phyloP scores from a whole-genome alignment of 2,113 vertebrate genomes.

The Tringa solitaria region DNA sequence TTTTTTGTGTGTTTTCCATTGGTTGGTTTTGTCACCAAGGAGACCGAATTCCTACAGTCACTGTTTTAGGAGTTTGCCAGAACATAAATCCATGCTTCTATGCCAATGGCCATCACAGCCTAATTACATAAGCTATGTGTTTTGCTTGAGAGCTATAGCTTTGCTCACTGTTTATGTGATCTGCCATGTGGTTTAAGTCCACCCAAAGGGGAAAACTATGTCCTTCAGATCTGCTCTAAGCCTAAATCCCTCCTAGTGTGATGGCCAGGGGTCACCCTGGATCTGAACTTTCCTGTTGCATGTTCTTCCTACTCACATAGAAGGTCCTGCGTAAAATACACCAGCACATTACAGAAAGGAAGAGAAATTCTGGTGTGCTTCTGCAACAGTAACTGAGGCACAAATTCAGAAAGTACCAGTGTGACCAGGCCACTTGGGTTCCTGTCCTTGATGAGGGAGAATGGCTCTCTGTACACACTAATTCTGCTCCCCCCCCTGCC shows the following conservation, averaged over 20 bases:
- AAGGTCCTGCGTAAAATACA: neutral
- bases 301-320: rapidly evolving
- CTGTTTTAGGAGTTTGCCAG: neutral
- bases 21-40: slow-evolving; percentile 57
- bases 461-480: neutral
- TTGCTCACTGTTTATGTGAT: neutral
- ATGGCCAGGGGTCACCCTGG: rapidly evolving
- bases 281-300: rapidly evolving
- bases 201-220: neutral
- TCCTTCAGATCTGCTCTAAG: neutral
- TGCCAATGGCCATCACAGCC: slow-evolving; percentile 15
- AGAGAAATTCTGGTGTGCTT: neutral
- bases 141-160: neutral
- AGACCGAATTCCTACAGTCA: neutral
- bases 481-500: neutral
- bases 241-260: neutral
- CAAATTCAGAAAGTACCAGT: neutral
- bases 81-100: neutral
- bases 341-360: neutral
- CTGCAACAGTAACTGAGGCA: neutral
- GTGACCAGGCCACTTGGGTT: neutral
- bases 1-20: slow-evolving; percentile 1
- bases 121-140: neutral
- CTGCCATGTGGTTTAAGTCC: rapidly evolving
- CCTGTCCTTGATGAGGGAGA: neutral